Conservation (phyloP, 2,113 vertebrate species). For the Microtus montanus region DNA sequence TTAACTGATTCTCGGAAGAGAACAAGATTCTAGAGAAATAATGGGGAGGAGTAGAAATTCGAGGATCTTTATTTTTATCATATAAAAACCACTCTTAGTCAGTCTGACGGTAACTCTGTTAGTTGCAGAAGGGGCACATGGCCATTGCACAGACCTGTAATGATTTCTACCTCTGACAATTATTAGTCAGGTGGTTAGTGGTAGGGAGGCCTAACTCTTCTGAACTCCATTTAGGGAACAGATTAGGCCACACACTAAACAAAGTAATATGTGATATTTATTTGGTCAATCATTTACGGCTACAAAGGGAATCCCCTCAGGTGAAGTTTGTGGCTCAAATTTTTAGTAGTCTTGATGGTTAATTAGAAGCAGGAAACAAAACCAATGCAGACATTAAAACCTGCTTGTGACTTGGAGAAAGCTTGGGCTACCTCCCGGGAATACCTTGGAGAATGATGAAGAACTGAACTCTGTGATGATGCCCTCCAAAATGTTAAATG, state of each 20-base stretch:
- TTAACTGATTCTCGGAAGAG: not conserved
- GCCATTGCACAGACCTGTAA: not conserved
- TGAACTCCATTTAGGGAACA: conserved; percentile 32
- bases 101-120: not conserved
- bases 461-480: conserved; percentile 25
- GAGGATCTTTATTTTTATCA: not conserved
- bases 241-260: not conserved
- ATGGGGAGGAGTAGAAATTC: not conserved
- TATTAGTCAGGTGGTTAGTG: not conserved
- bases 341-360: not conserved
- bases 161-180: not conserved
- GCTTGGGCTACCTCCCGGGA: not conserved
- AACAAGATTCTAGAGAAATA: not conserved
- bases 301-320: not conserved
- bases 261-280: not conserved
- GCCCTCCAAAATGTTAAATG: not conserved
- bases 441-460: conserved; percentile 1
- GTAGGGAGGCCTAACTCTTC: not conserved
- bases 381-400: not conserved
- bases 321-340: not conserved
- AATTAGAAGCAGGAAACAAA: not conserved
- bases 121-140: not conserved
- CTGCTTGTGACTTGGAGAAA: not conserved
- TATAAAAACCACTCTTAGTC: not conserved
- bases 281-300: conserved; percentile 51